Percentiles rank a stretch among this genome's conserved stretches.
These are phyloP conservation scores for Hypocryptadius cinnamomeus DNA, from an alignment of 2,113 vertebrate species.

Conservation along the genomic window DNA sequence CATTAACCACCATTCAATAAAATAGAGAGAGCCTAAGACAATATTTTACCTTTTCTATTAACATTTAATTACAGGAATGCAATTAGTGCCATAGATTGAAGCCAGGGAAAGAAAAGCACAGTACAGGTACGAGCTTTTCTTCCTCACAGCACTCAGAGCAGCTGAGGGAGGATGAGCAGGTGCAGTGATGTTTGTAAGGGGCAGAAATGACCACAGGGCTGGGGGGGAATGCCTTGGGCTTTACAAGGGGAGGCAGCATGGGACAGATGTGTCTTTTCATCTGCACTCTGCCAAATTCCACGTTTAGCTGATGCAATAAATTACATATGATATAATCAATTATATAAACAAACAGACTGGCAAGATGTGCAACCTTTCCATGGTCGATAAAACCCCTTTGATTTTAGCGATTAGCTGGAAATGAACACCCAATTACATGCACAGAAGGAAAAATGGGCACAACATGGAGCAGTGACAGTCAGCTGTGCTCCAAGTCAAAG, in stretches of 20 bases:
- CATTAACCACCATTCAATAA: neutral
- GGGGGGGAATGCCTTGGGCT: neutral
- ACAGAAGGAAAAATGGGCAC: neutral
- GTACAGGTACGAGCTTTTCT: neutral
- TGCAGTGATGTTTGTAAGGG: neutral
- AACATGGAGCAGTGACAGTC: neutral
- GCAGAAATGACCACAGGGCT: accelerated
- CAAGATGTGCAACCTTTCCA: neutral
- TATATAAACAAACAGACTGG: neutral
- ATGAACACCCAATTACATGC: neutral
- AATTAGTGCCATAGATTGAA: neutral
- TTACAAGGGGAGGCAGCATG: neutral
- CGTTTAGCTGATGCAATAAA: neutral
- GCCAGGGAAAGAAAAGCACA: neutral
- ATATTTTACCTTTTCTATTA: neutral
- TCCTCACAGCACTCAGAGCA: accelerated
- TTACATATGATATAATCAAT: neutral
- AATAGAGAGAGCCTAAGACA: neutral
- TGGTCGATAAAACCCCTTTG: neutral
- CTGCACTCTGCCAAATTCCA: neutral
- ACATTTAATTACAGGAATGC: neutral
- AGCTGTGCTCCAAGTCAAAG: neutral
- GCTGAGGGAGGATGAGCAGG: accelerated
- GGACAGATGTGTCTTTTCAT: neutral
- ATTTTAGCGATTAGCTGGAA: neutral